Evolutionary conservation across 2,888 invertebrate species (phyloP).

Genomic region (Nineta flava): DNA sequence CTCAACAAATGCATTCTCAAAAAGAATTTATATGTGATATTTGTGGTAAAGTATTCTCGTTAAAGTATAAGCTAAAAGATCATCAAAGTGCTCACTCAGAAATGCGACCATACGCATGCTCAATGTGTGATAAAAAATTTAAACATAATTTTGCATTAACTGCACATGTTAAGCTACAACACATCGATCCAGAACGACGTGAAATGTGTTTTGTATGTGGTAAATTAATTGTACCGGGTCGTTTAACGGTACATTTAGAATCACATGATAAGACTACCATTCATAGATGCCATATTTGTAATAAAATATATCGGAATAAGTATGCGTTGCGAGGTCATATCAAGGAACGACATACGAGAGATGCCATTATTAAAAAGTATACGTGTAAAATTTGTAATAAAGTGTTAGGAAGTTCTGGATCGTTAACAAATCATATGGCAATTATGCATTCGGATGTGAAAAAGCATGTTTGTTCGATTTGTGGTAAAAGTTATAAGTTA

Average conservation of each 20-base stretch:
- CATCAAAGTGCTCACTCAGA: background rate
- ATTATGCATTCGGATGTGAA: background rate
- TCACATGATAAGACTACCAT: background rate
- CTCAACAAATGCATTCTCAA: background rate
- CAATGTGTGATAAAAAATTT: background rate
- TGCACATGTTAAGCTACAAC: background rate
- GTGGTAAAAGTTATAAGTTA: background rate
- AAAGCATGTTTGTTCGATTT: background rate
- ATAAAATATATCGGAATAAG: background rate
- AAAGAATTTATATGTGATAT: background rate
- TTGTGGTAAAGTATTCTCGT: background rate
- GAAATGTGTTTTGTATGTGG: background rate
- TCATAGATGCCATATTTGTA: background rate
- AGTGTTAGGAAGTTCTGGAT: background rate
- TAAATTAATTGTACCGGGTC: background rate
- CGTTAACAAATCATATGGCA: background rate
- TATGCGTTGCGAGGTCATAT: background rate
- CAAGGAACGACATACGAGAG: background rate
- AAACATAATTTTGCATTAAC: background rate
- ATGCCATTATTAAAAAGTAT: background rate
- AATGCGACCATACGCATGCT: background rate
- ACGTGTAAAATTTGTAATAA: background rate
- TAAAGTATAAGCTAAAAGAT: background rate
- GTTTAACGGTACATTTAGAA: background rate
- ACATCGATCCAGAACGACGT: background rate